These are phyloP conservation scores for Drosophila mulleri DNA, from an alignment of 2,888 invertebrate species.

Conservation along the genomic window DNA sequence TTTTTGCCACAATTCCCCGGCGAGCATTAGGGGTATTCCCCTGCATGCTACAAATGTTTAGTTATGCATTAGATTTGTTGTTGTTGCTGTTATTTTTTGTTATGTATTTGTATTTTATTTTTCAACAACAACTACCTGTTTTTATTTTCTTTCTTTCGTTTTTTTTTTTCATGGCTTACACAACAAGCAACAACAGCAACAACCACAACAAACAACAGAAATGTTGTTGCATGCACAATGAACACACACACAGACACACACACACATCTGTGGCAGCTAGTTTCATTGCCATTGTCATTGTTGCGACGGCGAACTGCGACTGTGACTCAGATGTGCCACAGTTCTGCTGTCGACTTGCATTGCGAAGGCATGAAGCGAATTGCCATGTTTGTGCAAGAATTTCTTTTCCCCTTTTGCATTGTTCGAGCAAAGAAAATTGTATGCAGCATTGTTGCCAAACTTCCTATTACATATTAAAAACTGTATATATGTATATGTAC, in stretches of 20 bases:
- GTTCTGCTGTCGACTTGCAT: conserved; percentile 57
- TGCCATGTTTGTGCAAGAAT: conserved; percentile 58
- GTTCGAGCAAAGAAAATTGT: not conserved
- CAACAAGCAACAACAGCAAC: conserved; percentile 37
- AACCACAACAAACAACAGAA: conserved; percentile 39
- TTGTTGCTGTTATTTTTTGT: conserved; percentile 8
- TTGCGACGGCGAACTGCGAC: conserved; percentile 40
- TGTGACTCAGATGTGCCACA: conserved; percentile 40
- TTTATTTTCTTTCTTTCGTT: no score
- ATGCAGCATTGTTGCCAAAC: conserved; percentile 4
- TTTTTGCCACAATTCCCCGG: conserved; percentile 47
- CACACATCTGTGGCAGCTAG: conserved; percentile 54
- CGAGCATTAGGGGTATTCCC: conserved; percentile 2
- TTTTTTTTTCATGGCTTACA: conserved; percentile 30
- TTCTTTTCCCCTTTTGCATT: conserved; percentile 44
- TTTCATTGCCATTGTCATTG: conserved; percentile 81
- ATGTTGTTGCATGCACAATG: conserved; percentile 53
- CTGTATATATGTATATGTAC: not conserved
- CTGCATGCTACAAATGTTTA: conserved; percentile 51
- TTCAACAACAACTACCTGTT: not conserved
- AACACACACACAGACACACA: conserved; percentile 24
- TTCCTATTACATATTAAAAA: not conserved
- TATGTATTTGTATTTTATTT: conserved; percentile 21
- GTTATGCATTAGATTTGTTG: conserved; percentile 74
- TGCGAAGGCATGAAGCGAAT: conserved; percentile 58